Evolutionary conservation across 2,888 invertebrate species (phyloP).

Genomic region (Cinara cedri): DNA sequence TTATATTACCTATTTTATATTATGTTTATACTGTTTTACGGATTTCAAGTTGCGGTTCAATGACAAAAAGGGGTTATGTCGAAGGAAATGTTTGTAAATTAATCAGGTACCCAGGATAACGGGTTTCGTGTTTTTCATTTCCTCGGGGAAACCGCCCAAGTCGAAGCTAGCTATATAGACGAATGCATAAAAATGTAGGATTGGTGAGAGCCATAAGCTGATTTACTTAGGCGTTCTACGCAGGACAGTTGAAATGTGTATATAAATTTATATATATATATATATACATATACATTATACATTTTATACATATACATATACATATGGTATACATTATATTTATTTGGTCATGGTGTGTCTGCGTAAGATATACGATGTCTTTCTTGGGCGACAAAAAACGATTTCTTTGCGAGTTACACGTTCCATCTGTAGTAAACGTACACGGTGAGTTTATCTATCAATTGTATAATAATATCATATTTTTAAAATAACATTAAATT

Average conservation of each 20-base stretch:
- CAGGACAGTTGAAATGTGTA: background rate
- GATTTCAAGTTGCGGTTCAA: background rate
- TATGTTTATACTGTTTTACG: background rate
- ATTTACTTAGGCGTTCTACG: slow-evolving; percentile 16
- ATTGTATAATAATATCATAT: too few species aligned
- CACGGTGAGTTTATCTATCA: too few species aligned
- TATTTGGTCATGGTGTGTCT: slow-evolving; percentile 27
- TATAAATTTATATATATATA: too few species aligned
- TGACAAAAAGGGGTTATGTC: slow-evolving; percentile 3
- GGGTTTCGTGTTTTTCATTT: slow-evolving; percentile 23
- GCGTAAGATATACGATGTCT: slow-evolving; percentile 11
- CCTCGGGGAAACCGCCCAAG: slow-evolving; percentile 43
- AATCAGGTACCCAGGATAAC: slow-evolving; percentile 30
- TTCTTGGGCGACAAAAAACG: background rate
- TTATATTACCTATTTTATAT: background rate
- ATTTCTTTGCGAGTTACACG: background rate
- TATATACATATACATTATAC: too few species aligned
- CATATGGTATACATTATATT: slow-evolving; percentile 33
- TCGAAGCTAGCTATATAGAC: slow-evolving; percentile 15
- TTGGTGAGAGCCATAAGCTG: slow-evolving; percentile 30
- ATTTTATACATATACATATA: too few species aligned
- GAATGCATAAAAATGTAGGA: slow-evolving; percentile 40
- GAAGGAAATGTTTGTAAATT: slow-evolving; percentile 43
- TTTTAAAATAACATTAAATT: too few species aligned
- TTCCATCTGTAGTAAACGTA: background rate